Base-by-base conservation (phyloP, 2,113 vertebrate genomes). In the Saiga tatarica region DNA sequence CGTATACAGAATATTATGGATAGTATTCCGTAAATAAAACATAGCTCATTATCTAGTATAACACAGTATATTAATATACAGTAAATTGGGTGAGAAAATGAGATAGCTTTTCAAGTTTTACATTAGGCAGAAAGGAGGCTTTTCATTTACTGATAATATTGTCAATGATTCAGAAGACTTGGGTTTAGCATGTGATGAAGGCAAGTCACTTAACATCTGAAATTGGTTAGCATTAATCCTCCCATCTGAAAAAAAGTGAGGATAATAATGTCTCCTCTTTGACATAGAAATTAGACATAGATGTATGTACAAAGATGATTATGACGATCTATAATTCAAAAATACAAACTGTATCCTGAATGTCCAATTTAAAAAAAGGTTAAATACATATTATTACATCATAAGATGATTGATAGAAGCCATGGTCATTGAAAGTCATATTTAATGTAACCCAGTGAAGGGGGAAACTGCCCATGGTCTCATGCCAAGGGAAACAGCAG, bases 11-110 rank as follows among this genome's bases (percentile, higher is more conserved):
- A 88, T 55, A 76, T 55, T 88, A 88, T 53, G 8, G 9, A 16
- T 92, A 50, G 33, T 91, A 52, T 91, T 87, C n/a, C 82, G 45
- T 67, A 94, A 71, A 89, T 87, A 87, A 91, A 87, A 71, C 30
- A 90, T n/a, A 52, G 26, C 21, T 81, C 39, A 57, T 87, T n/a
- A 53, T 30, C 5, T 96, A 45, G 13, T 39, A 55, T 59, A 96
- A n/a, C 17, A 81, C 53, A 47, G 3, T 53, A 8, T 60, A 45
- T 62, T 92, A 62, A 14, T 55, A 55, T 94, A 28, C 55, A 74
- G 50, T 55, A 76, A 82, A 76, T 76, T 83, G 30, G 52, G 13
- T 76, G 33, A 42, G 57, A 87, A 82, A 91, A 91, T 52, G 23
- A 87, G n/a, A 45, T 59, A 81, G 59, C 45, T 71, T 90, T 67